Conservation (phyloP, 2,113 vertebrate genomes). For the Oncorhynchus kisutch region DNA sequence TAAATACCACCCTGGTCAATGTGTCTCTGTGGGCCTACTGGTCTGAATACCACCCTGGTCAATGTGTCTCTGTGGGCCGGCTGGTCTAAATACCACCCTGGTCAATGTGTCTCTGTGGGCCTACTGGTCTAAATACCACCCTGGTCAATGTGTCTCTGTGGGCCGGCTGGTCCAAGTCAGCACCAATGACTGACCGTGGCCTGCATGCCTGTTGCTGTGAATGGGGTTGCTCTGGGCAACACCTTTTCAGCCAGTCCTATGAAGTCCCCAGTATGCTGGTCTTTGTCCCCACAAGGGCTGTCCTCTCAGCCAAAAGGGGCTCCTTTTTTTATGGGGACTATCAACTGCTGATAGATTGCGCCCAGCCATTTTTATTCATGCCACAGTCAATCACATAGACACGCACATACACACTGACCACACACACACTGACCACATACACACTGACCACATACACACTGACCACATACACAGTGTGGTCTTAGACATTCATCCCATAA, state of each 20-base stretch:
- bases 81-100: too few relatives aligned
- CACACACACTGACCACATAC: not conserved
- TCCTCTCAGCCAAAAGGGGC: constrained; percentile 74
- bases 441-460: not conserved
- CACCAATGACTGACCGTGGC: constrained; percentile 75
- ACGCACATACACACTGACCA: constrained; percentile 49
- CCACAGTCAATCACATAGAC: constrained; percentile 52
- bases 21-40: too few relatives aligned
- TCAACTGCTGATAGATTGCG: constrained; percentile 77
- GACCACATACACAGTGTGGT: too few relatives aligned
- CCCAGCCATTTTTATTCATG: constrained; percentile 66
- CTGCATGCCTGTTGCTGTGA: constrained; percentile 77
- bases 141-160: constrained; percentile 75
- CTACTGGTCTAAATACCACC: constrained; percentile 52
- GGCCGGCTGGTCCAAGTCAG: constrained; percentile 76
- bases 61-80: too few relatives aligned
- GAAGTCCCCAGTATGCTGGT: constrained; percentile 76
- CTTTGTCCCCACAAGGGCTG: constrained; percentile 76
- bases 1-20: too few relatives aligned
- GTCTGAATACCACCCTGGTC: too few relatives aligned
- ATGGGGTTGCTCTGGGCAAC: constrained; percentile 77
- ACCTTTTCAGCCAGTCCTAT: constrained; percentile 76
- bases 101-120: too few relatives aligned
- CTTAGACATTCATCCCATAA: not conserved
- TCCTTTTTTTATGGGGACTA: constrained; percentile 71